Evolutionary conservation across 2,888 invertebrate genomes (phyloP).

Genomic region (Acholoe squamosa): DNA sequence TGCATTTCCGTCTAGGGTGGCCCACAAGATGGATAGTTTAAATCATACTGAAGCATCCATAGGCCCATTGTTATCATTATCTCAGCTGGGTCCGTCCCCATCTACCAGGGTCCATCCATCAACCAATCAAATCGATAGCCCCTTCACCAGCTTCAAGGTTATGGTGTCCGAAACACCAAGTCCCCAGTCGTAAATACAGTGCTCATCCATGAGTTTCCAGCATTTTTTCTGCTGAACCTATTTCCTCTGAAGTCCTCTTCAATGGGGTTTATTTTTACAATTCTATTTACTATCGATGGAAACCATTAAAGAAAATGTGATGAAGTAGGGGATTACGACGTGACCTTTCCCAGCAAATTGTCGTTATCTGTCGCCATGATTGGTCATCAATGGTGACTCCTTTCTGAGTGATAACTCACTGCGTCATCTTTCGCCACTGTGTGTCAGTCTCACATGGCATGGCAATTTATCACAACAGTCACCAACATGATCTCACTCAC

Average conservation of each 20-base stretch:
- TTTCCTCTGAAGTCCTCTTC: slow-evolving; percentile 6
- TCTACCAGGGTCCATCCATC: slow-evolving; percentile 12
- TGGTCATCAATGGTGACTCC: too few relatives aligned
- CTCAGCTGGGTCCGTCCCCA: slow-evolving; percentile 16
- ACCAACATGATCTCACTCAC: too few relatives aligned
- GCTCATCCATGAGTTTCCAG: neutral
- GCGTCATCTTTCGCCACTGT: too few relatives aligned
- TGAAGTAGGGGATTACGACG: neutral
- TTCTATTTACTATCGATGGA: neutral
- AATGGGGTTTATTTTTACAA: neutral
- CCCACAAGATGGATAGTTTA: neutral
- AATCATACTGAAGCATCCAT: neutral
- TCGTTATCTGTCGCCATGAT: too few relatives aligned
- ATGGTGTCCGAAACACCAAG: neutral
- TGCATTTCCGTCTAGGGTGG: neutral
- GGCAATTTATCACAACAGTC: too few relatives aligned
- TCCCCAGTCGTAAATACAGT: slow-evolving; percentile 17
- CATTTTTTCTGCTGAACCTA: neutral
- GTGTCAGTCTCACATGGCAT: too few relatives aligned
- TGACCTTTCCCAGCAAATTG: too few relatives aligned
- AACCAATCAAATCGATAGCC: neutral
- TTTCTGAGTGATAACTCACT: too few relatives aligned
- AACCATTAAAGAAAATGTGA: slow-evolving; percentile 13
- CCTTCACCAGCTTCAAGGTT: slow-evolving; percentile 13
- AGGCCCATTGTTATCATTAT: slow-evolving; percentile 3